Conservation (phyloP, 2,797 vertebrate genomes). For the Tinamus major region DNA sequence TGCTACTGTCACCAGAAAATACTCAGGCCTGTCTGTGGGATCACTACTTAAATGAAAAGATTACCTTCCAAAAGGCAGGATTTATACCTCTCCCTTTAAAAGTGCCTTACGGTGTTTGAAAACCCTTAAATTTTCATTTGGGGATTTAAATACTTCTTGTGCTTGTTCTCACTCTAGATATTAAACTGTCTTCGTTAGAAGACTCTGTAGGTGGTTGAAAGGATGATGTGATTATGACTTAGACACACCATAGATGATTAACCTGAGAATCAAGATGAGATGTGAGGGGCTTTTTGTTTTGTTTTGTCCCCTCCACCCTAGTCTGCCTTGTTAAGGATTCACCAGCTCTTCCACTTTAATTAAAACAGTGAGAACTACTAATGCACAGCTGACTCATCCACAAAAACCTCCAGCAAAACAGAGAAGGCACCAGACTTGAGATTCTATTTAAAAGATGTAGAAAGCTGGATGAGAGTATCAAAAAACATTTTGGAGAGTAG, state of each 20-base stretch:
- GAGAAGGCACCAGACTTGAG: conserved; percentile 25
- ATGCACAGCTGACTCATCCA: conserved; percentile 48
- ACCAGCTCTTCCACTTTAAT: conserved; percentile 25
- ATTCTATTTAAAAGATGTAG: conserved; percentile 25
- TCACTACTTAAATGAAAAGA: neutral
- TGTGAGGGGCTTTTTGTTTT: neutral
- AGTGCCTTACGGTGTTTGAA: neutral
- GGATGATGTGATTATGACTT: neutral
- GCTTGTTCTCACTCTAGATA: neutral
- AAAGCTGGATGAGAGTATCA: conserved; percentile 37
- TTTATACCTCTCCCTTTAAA: neutral
- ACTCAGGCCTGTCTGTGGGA: neutral
- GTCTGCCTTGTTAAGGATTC: conserved; percentile 20
- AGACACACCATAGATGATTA: neutral
- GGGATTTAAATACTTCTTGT: neutral
- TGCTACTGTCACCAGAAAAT: neutral
- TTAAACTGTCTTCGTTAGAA: neutral
- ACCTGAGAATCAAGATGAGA: conserved; percentile 6
- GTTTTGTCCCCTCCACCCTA: conserved; percentile 6
- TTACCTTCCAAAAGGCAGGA: neutral
- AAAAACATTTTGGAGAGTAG: conserved; percentile 34
- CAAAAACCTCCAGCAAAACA: conserved; percentile 23
- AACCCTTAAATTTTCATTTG: neutral
- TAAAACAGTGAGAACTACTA: conserved; percentile 57
- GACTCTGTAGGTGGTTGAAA: neutral